Conservation (phyloP, 2,888 invertebrate species). For the Pachycephus smyrnensis region DNA sequence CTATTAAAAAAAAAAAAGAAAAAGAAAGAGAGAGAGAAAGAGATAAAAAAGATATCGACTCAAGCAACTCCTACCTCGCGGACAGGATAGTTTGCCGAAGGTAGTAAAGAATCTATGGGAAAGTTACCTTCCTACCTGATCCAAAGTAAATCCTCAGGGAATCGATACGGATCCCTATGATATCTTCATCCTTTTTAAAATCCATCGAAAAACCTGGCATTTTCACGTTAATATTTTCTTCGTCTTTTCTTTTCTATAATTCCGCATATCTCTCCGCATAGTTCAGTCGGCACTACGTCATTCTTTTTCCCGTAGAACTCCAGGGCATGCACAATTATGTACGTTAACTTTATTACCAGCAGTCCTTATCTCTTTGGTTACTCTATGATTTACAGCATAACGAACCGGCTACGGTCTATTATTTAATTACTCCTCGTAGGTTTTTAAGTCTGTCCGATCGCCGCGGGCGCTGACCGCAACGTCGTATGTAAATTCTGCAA, state of each 20-base stretch:
- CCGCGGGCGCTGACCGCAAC: not conserved
- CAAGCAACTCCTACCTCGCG: not conserved
- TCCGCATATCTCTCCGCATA: not conserved
- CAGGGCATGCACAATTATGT: not conserved
- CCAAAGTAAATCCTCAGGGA: not conserved
- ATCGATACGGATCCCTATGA: not conserved
- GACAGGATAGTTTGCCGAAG: not conserved
- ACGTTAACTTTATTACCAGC: conserved; percentile 11
- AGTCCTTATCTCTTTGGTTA: conserved; percentile 13
- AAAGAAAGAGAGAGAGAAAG: too few relatives aligned
- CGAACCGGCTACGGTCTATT: conserved; percentile 6
- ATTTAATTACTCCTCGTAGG: conserved; percentile 8
- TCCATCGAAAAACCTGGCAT: too few relatives aligned
- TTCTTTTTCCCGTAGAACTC: not conserved
- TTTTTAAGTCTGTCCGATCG: conserved; percentile 7
- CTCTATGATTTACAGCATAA: conserved; percentile 7
- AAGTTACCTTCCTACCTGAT: not conserved
- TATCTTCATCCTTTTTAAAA: not conserved
- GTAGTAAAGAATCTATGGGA: not conserved
- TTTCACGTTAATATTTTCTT: not conserved
- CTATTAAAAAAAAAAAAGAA: too few relatives aligned
- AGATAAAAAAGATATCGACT: not conserved
- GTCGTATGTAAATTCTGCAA: conserved; percentile 4
- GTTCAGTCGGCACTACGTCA: not conserved
- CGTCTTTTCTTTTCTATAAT: not conserved